Percentiles rank a stretch among this genome's conserved stretches.
Conservation (phyloP, 2,797 vertebrate genomes). For the Ispidina picta region DNA sequence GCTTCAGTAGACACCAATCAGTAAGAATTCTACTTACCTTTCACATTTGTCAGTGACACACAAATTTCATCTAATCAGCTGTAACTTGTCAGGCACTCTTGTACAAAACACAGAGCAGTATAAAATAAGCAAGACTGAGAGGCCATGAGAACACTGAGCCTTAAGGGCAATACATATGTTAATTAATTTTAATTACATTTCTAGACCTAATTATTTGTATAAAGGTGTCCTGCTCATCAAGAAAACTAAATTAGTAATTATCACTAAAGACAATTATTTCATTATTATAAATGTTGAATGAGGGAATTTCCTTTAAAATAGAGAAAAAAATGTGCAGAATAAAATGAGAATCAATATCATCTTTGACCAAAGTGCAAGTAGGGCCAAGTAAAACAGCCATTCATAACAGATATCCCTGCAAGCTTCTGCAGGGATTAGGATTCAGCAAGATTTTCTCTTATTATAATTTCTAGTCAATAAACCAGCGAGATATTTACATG, state of each 20-base stretch:
- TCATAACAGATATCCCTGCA: neutral
- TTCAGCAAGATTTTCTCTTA: neutral
- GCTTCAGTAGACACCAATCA: neutral
- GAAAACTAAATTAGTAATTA: neutral
- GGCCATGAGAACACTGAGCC: neutral
- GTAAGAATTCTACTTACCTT: conserved; percentile 7
- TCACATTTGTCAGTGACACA: neutral
- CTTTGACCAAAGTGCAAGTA: neutral
- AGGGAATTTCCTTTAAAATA: neutral
- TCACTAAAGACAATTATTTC: neutral
- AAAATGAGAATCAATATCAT: neutral
- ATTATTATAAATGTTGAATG: neutral
- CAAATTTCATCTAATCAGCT: neutral
- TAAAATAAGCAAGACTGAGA: neutral
- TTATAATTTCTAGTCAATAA: neutral
- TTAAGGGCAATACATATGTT: neutral
- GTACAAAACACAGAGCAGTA: neutral
- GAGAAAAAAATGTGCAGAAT: neutral
- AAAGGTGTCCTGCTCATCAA: neutral
- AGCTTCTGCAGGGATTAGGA: neutral
- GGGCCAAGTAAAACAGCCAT: neutral
- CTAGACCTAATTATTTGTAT: neutral
- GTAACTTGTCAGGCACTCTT: neutral
- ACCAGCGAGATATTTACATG: neutral
- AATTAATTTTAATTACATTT: neutral